Evolutionary conservation across 2,113 vertebrate species (phyloP).

Genomic region (Atrichornis clamosus): DNA sequence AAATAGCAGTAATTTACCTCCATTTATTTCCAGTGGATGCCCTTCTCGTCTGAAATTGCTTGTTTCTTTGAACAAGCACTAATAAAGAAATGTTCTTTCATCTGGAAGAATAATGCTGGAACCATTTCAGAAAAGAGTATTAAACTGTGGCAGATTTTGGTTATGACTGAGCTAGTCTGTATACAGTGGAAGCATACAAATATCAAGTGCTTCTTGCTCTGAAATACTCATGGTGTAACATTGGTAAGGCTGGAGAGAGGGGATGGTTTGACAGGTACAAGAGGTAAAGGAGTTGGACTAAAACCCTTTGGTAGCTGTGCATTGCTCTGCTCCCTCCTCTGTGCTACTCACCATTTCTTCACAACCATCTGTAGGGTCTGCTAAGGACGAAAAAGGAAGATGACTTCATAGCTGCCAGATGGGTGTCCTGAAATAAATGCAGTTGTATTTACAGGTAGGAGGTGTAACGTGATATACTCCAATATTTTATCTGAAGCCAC

Average conservation of each 20-base stretch:
- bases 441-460: background rate
- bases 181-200: background rate
- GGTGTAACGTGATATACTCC: background rate
- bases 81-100: background rate
- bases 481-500: background rate
- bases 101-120: background rate
- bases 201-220: background rate
- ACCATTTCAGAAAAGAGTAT: background rate
- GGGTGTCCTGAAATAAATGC: background rate
- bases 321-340: background rate
- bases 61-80: background rate
- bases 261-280: background rate
- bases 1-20: background rate
- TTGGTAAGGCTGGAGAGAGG: background rate
- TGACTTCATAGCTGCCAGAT: background rate
- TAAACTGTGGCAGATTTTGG: background rate
- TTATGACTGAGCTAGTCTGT: background rate
- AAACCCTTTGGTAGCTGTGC: background rate
- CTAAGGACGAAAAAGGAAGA: background rate
- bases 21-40: background rate
- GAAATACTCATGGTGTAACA: background rate
- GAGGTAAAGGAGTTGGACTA: background rate
- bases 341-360: background rate
- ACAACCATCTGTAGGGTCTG: fast-evolving
- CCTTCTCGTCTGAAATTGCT: background rate